Conservation (phyloP, 1,140 invertebrate species). For the Samia ricini region DNA sequence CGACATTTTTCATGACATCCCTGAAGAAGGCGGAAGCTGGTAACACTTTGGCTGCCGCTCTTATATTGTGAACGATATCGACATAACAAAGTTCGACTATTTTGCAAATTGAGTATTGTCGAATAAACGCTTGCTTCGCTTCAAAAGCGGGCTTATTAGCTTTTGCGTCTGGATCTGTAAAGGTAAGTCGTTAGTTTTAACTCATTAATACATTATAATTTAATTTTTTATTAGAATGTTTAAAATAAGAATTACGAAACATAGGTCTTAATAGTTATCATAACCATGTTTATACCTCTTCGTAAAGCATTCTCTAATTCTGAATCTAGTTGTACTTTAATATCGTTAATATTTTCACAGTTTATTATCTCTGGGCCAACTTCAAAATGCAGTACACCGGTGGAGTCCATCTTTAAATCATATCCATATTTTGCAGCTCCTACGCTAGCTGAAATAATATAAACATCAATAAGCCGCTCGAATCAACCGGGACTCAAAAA, state of each 20-base stretch:
- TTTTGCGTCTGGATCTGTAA: conserved; percentile 41
- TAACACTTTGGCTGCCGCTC: conserved; percentile 49
- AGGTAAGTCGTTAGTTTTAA: conserved; percentile 8
- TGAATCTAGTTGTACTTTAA: conserved; percentile 26
- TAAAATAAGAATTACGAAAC: no score
- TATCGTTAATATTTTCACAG: conserved; percentile 39
- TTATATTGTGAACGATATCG: conserved; percentile 51
- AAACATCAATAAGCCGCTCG: neutral
- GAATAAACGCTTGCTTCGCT: conserved; percentile 17
- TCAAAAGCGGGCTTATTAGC: conserved; percentile 24
- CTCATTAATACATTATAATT: no score
- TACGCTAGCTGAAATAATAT: conserved; percentile 34
- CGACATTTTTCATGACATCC: conserved; percentile 11
- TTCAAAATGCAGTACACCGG: conserved; percentile 49
- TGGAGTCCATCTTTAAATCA: conserved; percentile 39
- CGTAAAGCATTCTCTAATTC: conserved; percentile 34
- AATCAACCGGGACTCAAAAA: neutral
- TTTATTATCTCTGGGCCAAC: conserved; percentile 52
- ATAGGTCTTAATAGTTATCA: no score
- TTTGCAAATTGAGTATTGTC: conserved; percentile 33
- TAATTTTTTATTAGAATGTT: no score
- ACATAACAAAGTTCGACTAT: conserved; percentile 44
- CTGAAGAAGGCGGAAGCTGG: conserved; percentile 47
- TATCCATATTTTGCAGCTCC: conserved; percentile 47
- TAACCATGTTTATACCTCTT: conserved; percentile 26